phyloP scores from a whole-genome alignment of 2,113 vertebrate genomes.

The Siphamia tubifer region DNA sequence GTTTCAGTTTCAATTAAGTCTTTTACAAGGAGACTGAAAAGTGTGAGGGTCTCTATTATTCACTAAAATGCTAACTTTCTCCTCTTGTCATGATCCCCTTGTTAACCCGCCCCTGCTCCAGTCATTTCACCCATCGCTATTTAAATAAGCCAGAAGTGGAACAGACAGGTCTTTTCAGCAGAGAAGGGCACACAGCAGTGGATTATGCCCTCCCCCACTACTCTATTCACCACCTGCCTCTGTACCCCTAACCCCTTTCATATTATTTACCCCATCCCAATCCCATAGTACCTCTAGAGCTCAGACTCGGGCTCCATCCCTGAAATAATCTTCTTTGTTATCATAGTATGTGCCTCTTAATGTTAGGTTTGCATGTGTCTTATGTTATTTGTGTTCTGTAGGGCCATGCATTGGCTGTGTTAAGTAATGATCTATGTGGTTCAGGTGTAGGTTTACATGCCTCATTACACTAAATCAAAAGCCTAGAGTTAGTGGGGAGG shows the following conservation, averaged over 20 bases:
- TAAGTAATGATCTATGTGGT: slow-evolving; percentile 25
- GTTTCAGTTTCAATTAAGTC: slow-evolving; percentile 62
- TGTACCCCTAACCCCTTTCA: slow-evolving; percentile 41
- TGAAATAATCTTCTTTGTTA: slow-evolving; percentile 36
- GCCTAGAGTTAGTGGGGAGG: neutral
- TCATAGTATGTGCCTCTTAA: slow-evolving; percentile 16
- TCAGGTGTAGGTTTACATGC: slow-evolving; percentile 65
- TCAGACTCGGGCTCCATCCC: neutral
- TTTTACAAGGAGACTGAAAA: slow-evolving; percentile 34
- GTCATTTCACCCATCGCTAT: slow-evolving; percentile 53
- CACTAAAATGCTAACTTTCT: slow-evolving; percentile 56
- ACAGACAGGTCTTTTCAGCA: slow-evolving; percentile 69
- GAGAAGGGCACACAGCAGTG: slow-evolving; percentile 52
- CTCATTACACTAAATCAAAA: slow-evolving; percentile 61
- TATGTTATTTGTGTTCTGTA: slow-evolving; percentile 20
- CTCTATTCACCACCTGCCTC: slow-evolving; percentile 72
- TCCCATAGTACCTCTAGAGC: slow-evolving; percentile 46
- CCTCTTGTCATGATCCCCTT: slow-evolving; percentile 58
- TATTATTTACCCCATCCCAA: slow-evolving; percentile 58
- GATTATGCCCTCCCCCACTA: slow-evolving; percentile 68
- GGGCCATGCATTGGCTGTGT: slow-evolving; percentile 2
- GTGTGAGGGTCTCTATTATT: slow-evolving; percentile 43
- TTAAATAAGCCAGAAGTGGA: slow-evolving; percentile 52
- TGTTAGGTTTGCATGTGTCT: slow-evolving; percentile 40
- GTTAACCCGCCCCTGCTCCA: slow-evolving; percentile 39